These are phyloP conservation scores for Pygoscelis antarcticus DNA, from an alignment of 2,113 vertebrate species.

Conservation along the genomic window DNA sequence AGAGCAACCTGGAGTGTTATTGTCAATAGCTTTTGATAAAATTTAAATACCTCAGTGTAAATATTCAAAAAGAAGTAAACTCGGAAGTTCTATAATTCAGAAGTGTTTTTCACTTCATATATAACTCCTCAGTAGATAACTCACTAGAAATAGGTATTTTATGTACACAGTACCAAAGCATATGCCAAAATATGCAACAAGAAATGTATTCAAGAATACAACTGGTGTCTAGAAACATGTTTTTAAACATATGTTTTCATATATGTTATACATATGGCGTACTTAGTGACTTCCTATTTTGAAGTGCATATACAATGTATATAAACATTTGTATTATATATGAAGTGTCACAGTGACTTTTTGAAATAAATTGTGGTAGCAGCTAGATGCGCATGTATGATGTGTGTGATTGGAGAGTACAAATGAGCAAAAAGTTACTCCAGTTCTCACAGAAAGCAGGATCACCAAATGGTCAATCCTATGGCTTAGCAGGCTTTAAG, in stretches of 20 bases:
- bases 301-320: conserved; percentile 10
- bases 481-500: neutral
- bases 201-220: neutral
- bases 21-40: neutral
- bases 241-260: neutral
- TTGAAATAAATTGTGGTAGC: neutral
- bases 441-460: neutral
- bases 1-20: neutral
- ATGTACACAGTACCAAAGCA: neutral
- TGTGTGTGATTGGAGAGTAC: neutral
- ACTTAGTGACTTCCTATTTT: neutral
- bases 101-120: neutral
- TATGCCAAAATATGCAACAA: neutral
- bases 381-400: neutral
- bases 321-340: neutral
- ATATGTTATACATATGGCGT: conserved; percentile 55
- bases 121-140: neutral
- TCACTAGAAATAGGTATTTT: neutral
- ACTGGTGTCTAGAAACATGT: neutral
- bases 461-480: neutral
- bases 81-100: neutral
- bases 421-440: too few species aligned
- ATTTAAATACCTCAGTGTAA: neutral
- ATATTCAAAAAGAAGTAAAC: neutral
- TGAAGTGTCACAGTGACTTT: neutral